phyloP scores from a whole-genome alignment of 1,140 invertebrate genomes.

The Lasioglossum baleicum region DNA sequence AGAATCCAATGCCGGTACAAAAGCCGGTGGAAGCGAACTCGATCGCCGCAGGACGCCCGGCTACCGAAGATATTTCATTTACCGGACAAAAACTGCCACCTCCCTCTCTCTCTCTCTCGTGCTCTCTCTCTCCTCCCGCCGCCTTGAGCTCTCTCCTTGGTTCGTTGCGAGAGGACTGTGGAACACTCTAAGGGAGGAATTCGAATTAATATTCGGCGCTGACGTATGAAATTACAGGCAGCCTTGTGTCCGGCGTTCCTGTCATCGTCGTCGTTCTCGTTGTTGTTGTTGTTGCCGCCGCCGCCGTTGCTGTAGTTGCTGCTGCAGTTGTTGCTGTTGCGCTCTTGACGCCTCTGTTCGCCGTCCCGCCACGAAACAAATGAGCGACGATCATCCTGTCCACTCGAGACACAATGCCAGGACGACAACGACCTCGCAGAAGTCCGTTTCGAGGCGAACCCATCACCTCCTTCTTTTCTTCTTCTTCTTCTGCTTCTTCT shows the following conservation, averaged over 20 bases:
- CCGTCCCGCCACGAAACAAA: slow-evolving; percentile 76
- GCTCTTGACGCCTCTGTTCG: slow-evolving; percentile 39
- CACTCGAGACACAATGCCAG: slow-evolving; percentile 71
- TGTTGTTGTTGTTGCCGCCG: slow-evolving; percentile 23
- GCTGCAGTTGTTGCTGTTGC: not conserved
- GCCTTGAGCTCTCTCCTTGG: slow-evolving; percentile 8
- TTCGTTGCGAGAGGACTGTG: slow-evolving; percentile 25
- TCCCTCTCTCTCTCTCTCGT: not conserved
- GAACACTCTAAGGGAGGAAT: slow-evolving; percentile 67
- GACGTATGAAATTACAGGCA: slow-evolving; percentile 78
- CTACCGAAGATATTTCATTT: slow-evolving; percentile 78
- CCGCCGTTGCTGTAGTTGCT: not conserved
- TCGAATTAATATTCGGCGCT: slow-evolving; percentile 80
- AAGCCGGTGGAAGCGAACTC: slow-evolving; percentile 73
- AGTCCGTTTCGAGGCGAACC: slow-evolving; percentile 1
- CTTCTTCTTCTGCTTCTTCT: no score
- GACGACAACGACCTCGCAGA: slow-evolving; percentile 53
- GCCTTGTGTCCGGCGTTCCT: slow-evolving; percentile 55
- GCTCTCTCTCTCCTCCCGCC: slow-evolving; percentile 3
- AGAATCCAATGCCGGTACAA: slow-evolving; percentile 70
- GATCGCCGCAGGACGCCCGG: slow-evolving; percentile 71
- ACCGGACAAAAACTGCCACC: slow-evolving; percentile 71
- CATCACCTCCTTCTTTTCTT: slow-evolving; percentile 41
- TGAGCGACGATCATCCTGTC: slow-evolving; percentile 76
- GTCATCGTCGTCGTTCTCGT: slow-evolving; percentile 31